Percentiles rank a stretch among this genome's conserved stretches.
Conservation (phyloP, 1,140 invertebrate genomes). For the Drosophila rufa region DNA sequence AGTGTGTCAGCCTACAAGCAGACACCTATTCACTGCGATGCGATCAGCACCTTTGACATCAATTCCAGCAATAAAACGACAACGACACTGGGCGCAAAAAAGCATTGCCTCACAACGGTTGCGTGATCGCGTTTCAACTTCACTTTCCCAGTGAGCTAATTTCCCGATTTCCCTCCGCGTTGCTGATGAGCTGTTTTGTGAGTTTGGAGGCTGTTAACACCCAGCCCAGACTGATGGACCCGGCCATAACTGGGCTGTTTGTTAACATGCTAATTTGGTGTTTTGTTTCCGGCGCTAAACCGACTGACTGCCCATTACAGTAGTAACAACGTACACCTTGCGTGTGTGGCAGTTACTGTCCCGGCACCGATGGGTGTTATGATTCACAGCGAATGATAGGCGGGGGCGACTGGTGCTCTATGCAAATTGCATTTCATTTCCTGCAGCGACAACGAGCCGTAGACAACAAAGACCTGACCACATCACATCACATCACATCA, state of each 20-base stretch:
- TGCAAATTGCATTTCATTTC: slow-evolving; percentile 75
- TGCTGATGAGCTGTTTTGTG: slow-evolving; percentile 27
- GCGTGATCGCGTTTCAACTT: slow-evolving; percentile 42
- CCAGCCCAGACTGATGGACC: slow-evolving; percentile 17
- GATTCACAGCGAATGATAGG: slow-evolving; percentile 57
- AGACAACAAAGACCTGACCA: slow-evolving; percentile 54
- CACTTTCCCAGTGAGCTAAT: slow-evolving; percentile 8
- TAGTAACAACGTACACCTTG: slow-evolving; percentile 33
- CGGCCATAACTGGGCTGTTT: slow-evolving; percentile 63
- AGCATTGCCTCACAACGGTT: slow-evolving; percentile 31
- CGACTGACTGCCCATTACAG: slow-evolving; percentile 15
- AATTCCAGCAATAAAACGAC: slow-evolving; percentile 66
- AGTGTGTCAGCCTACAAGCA: slow-evolving; percentile 7
- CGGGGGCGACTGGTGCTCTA: slow-evolving; percentile 33
- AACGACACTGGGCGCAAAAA: slow-evolving; percentile 47
- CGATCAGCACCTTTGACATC: slow-evolving; percentile 55
- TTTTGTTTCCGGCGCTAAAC: slow-evolving; percentile 56
- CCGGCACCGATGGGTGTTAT: slow-evolving; percentile 41
- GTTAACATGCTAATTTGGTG: slow-evolving; percentile 79
- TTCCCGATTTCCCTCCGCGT: slow-evolving; percentile 23
- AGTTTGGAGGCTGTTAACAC: slow-evolving; percentile 52
- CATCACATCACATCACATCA: slow-evolving; percentile 9
- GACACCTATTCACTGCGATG: slow-evolving; percentile 30
- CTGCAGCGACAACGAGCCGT: slow-evolving; percentile 62
- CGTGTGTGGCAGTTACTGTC: slow-evolving; percentile 31